phyloP scores from a whole-genome alignment of 2,888 invertebrate genomes.

The Ormyrus labotus region DNA sequence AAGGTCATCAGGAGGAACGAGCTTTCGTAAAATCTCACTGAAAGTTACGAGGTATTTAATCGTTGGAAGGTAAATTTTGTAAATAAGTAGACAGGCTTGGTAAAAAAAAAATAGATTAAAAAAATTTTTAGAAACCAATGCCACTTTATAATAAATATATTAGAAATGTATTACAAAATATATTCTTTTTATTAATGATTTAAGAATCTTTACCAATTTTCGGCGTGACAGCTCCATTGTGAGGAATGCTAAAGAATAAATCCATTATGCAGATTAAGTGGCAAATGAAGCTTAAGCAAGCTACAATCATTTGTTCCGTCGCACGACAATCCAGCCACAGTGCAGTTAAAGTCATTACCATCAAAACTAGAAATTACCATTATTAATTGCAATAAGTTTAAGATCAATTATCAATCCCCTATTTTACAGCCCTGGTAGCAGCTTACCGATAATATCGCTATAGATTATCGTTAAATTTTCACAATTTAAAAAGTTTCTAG shows the following conservation, averaged over 20 bases:
- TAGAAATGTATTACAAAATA: too few species aligned
- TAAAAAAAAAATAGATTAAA: neutral
- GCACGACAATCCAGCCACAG: slow-evolving; percentile 79
- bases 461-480: too few species aligned
- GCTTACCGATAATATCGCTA: too few species aligned
- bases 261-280: slow-evolving; percentile 80
- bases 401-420: neutral
- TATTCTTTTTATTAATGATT: too few species aligned
- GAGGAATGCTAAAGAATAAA: slow-evolving; percentile 79
- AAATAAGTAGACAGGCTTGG: neutral
- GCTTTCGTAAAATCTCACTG: slow-evolving; percentile 67
- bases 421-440: too few species aligned
- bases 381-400: neutral
- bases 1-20: slow-evolving; percentile 62
- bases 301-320: slow-evolving; percentile 78
- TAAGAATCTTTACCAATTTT: slow-evolving; percentile 61
- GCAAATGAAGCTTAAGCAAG: slow-evolving; percentile 78
- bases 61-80: neutral
- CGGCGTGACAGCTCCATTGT: slow-evolving; percentile 74
- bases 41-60: slow-evolving; percentile 10
- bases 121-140: too few species aligned
- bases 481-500: too few species aligned
- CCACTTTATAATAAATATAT: too few species aligned
- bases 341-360: slow-evolving; percentile 79
- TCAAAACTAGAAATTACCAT: slow-evolving; percentile 74